Conservation (phyloP, 2,113 vertebrate genomes). For the Martes martes region DNA sequence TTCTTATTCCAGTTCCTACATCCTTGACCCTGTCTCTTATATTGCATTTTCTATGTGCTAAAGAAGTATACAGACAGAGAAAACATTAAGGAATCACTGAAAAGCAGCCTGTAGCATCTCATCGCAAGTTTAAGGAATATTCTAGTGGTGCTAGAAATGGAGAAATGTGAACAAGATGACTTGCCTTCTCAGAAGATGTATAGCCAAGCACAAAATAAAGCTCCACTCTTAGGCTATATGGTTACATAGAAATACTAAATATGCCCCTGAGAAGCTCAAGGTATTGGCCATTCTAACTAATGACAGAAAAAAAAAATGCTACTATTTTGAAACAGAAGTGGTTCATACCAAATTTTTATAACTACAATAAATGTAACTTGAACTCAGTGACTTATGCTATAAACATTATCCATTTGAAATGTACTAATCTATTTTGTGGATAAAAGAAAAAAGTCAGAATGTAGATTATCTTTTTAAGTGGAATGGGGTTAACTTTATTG, state of each 20-base stretch:
- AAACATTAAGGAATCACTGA: not conserved
- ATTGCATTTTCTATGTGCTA: not conserved
- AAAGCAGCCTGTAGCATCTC: not conserved
- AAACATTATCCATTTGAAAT: not conserved
- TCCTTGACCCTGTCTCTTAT: constrained; percentile 13
- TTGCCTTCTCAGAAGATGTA: not conserved
- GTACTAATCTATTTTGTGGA: not conserved
- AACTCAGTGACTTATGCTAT: not conserved
- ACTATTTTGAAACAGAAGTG: not conserved
- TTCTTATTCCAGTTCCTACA: not conserved
- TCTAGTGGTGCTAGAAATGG: not conserved
- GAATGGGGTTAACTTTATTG: not conserved
- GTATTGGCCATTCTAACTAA: not conserved
- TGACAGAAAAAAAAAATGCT: not conserved
- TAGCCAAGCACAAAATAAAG: not conserved
- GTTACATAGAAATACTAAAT: not conserved
- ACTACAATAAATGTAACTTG: not conserved
- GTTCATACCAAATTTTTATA: not conserved
- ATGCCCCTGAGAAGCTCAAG: not conserved
- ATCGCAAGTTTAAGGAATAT: not conserved
- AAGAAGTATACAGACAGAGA: not conserved
- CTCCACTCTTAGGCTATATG: not conserved
- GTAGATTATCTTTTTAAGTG: not conserved
- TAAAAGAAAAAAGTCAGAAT: not conserved
- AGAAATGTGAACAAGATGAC: not conserved